Evolutionary conservation across 2,797 vertebrate genomes (phyloP).

Genomic region (Platalea minor): DNA sequence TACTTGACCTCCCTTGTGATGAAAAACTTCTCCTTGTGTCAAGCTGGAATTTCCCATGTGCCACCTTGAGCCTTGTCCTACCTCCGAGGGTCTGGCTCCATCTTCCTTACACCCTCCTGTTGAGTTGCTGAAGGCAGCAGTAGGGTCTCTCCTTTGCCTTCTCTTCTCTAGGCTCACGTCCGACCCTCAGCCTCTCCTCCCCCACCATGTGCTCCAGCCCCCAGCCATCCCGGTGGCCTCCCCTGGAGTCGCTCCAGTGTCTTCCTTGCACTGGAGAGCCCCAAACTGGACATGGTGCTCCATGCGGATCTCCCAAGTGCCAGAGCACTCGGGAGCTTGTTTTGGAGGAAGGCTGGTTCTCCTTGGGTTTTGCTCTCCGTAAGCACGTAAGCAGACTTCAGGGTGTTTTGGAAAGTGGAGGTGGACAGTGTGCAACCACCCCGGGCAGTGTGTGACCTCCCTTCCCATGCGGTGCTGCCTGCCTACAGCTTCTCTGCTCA

Average conservation of each 20-base stretch:
- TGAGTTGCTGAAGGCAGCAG: not conserved
- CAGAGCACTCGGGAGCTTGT: not conserved
- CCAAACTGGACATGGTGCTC: not conserved
- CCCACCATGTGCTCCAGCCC: not conserved
- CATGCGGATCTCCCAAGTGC: not conserved
- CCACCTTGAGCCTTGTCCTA: not conserved
- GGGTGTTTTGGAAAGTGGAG: not conserved
- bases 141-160: not conserved
- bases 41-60: not conserved
- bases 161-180: not conserved
- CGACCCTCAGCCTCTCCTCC: not conserved
- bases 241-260: not conserved
- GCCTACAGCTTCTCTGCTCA: not conserved
- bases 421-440: not conserved
- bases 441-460: not conserved
- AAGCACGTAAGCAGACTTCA: not conserved
- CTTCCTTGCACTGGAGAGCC: not conserved
- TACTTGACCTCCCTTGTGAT: not conserved
- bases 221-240: not conserved
- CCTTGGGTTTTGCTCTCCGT: not conserved
- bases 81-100: not conserved
- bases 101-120: not conserved
- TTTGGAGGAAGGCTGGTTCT: not conserved
- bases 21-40: not conserved
- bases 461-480: not conserved